phyloP scores from a whole-genome alignment of 2,113 vertebrate genomes.

The Ursus arctos region DNA sequence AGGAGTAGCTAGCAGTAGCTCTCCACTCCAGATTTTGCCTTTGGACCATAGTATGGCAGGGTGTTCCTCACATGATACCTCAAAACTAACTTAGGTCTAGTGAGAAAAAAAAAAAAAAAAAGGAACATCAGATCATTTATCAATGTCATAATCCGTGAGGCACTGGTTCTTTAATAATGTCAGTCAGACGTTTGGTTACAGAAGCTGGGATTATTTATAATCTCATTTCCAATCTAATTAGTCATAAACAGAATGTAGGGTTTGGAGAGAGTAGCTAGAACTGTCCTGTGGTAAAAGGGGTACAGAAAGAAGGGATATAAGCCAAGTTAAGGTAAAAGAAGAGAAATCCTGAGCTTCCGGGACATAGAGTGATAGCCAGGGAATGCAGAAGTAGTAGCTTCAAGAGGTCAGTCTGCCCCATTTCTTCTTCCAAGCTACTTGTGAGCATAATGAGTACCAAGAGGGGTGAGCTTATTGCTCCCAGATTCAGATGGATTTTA shows the following conservation, averaged over 20 bases:
- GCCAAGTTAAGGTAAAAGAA: background rate
- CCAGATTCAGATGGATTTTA: background rate
- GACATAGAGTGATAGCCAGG: background rate
- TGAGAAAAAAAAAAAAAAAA: background rate
- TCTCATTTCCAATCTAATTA: background rate
- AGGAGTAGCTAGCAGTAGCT: background rate
- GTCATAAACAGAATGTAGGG: background rate
- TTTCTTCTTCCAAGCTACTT: background rate
- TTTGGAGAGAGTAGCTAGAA: background rate
- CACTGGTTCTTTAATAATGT: background rate
- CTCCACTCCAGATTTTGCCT: background rate
- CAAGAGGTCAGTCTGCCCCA: background rate
- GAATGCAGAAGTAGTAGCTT: background rate
- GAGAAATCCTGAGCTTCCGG: background rate
- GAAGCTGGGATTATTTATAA: background rate
- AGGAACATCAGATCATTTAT: background rate
- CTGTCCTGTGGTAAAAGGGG: background rate
- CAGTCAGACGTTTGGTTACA: background rate
- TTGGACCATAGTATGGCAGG: background rate
- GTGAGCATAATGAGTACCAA: background rate
- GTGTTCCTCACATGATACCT: background rate
- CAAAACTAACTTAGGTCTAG: background rate
- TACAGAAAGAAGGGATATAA: background rate
- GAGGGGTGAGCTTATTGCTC: background rate
- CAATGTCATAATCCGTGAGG: background rate